These are phyloP conservation scores for Hypomecis atomaria DNA, from an alignment of 2,888 invertebrate genomes.

Conservation along the genomic window DNA sequence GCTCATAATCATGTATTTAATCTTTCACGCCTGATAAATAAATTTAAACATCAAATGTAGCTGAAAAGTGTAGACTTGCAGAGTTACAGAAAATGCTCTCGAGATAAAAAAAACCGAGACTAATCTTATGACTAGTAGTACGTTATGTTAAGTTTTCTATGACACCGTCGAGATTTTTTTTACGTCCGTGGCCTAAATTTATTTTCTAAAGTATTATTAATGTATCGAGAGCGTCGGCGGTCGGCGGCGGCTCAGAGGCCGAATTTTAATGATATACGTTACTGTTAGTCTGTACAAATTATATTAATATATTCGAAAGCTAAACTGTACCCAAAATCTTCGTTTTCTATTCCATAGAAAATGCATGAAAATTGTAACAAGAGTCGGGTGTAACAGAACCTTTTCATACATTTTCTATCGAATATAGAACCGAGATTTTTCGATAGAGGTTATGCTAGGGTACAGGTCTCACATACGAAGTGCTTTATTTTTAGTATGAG, in stretches of 20 bases:
- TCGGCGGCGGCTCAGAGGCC: slow-evolving; percentile 35
- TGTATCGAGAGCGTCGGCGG: slow-evolving; percentile 53
- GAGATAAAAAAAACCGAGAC: slow-evolving; percentile 30
- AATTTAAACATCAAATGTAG: too few relatives aligned
- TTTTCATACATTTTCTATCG: too few relatives aligned
- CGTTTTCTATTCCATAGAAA: too few relatives aligned
- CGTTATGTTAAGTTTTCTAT: slow-evolving; percentile 44
- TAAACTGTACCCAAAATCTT: slow-evolving; percentile 59
- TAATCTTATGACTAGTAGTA: slow-evolving; percentile 46
- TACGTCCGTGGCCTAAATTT: slow-evolving; percentile 53
- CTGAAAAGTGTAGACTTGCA: too few relatives aligned
- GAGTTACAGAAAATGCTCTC: slow-evolving; percentile 44
- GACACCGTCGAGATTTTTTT: slow-evolving; percentile 35
- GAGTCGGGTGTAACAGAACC: too few relatives aligned
- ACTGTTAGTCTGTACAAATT: slow-evolving; percentile 71
- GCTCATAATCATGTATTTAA: too few relatives aligned
- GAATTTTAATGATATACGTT: slow-evolving; percentile 47
- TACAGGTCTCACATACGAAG: slow-evolving; percentile 54
- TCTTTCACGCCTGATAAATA: too few relatives aligned
- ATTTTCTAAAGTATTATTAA: slow-evolving; percentile 34
- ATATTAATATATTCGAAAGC: slow-evolving; percentile 70
- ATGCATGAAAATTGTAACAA: too few relatives aligned
- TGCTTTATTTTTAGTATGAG: slow-evolving; percentile 72
- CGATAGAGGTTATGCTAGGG: too few relatives aligned
- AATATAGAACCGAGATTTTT: too few relatives aligned